Evolutionary conservation across 2,797 vertebrate genomes (phyloP).

Genomic region (Brachymystax lenok): DNA sequence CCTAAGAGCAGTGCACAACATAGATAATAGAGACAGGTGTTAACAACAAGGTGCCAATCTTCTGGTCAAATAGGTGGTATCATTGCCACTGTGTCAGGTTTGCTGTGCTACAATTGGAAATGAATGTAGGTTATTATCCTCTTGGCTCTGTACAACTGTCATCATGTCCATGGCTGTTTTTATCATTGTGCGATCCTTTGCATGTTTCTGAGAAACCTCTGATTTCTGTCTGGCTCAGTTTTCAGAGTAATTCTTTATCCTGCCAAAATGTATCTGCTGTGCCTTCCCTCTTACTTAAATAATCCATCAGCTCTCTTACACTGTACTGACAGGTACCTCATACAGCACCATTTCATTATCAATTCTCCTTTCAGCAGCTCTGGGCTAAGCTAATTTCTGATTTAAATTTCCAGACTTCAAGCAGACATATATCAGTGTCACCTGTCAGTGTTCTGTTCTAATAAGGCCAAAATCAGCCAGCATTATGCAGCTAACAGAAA

Average conservation of each 20-base stretch:
- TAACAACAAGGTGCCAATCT: background rate
- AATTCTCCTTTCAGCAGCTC: slow-evolving; percentile 71
- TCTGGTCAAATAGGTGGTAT: background rate
- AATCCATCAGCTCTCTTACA: slow-evolving; percentile 71
- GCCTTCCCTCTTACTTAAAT: slow-evolving; percentile 70
- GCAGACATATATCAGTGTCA: slow-evolving; percentile 73
- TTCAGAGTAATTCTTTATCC: slow-evolving; percentile 67
- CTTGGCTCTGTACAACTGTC: no score
- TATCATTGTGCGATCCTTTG: background rate
- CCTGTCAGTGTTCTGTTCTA: slow-evolving; percentile 56
- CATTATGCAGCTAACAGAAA: slow-evolving; percentile 20
- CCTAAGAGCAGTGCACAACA: background rate
- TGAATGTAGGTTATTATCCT: no score
- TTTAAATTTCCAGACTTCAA: slow-evolving; percentile 65
- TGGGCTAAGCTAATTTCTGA: slow-evolving; percentile 66
- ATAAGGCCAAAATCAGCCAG: slow-evolving; percentile 60
- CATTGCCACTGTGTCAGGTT: background rate
- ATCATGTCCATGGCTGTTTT: background rate
- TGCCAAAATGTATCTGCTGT: slow-evolving; percentile 70
- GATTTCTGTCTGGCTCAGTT: slow-evolving; percentile 30
- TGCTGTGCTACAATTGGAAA: background rate
- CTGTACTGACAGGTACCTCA: slow-evolving; percentile 71
- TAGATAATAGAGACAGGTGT: background rate
- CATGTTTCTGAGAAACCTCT: background rate
- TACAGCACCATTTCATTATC: slow-evolving; percentile 76